Conservation (phyloP, 2,797 vertebrate species). For the Pangasius larnaudii region DNA sequence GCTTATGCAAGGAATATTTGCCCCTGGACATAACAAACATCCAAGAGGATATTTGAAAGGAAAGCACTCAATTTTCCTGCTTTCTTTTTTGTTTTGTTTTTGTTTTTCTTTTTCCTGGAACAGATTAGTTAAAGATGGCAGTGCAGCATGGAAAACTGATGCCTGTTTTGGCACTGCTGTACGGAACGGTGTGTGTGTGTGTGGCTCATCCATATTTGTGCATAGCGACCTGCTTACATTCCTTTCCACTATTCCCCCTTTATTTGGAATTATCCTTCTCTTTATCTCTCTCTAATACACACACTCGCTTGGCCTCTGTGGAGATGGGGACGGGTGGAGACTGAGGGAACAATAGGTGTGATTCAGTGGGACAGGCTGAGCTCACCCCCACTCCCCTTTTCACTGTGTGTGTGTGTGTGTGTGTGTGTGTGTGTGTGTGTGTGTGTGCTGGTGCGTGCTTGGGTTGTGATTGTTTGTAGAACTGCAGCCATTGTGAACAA, state of each 20-base stretch:
- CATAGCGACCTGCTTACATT: slow-evolving; percentile 25
- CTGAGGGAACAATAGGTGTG: slow-evolving; percentile 51
- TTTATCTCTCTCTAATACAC: slow-evolving; percentile 27
- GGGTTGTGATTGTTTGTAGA: slow-evolving; percentile 58
- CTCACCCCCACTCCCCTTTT: slow-evolving; percentile 48
- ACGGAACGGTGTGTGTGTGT: neutral
- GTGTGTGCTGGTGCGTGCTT: slow-evolving; percentile 37
- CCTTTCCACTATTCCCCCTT: slow-evolving; percentile 15
- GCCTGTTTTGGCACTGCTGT: neutral
- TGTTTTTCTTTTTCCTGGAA: neutral
- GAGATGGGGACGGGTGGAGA: slow-evolving; percentile 50
- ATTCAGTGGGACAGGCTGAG: slow-evolving; percentile 52
- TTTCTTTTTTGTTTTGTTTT: neutral
- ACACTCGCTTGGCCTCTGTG: slow-evolving; percentile 17
- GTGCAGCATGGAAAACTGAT: neutral
- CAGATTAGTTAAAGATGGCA: neutral
- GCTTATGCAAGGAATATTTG: neutral
- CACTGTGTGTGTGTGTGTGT: slow-evolving; percentile 13
- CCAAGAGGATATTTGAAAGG: neutral
- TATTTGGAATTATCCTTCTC: slow-evolving; percentile 37
- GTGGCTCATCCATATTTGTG: neutral
- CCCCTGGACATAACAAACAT: neutral
- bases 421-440: slow-evolving; percentile 17
- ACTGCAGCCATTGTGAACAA: slow-evolving; percentile 55
- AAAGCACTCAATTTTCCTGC: neutral